Evolutionary conservation across 92 coral and sea anemone genomes (phyloP).

Genomic region (Phenganax stokvisi): DNA sequence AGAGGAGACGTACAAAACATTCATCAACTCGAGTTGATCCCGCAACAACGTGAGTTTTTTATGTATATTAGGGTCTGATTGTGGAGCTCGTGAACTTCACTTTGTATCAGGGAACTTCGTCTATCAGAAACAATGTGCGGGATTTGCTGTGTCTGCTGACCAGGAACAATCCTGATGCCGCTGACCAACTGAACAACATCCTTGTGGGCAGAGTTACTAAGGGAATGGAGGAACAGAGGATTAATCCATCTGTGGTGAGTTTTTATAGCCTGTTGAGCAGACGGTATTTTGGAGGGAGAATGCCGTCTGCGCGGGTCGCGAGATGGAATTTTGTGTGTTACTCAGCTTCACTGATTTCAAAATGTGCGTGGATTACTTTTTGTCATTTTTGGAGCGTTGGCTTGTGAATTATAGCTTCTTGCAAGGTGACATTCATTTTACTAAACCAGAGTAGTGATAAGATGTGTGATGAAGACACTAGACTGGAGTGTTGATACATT

Average conservation of each 20-base stretch:
- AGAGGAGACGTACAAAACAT: no score
- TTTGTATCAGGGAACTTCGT: constrained; percentile 91
- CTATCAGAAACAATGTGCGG: constrained; percentile 89
- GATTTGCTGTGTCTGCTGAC: constrained; percentile 86
- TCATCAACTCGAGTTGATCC: neutral
- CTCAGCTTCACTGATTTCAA: no score
- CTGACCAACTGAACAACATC: constrained; percentile 74
- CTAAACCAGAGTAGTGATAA: neutral
- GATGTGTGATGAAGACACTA: neutral
- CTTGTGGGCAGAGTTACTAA: constrained; percentile 72
- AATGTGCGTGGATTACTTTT: no score
- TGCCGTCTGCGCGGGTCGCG: no score
- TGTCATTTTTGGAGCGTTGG: no score
- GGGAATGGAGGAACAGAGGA: constrained; percentile 77
- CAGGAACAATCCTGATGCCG: constrained; percentile 78
- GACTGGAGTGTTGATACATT: neutral
- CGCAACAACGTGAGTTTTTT: neutral
- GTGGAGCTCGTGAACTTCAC: constrained; percentile 85
- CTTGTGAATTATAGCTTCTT: no score
- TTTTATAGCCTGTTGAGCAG: neutral
- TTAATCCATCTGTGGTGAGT: constrained; percentile 90
- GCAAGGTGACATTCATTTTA: no score
- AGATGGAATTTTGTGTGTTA: no score
- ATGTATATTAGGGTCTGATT: constrained; percentile 72
- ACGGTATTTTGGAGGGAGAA: no score